Evolutionary conservation across 2,888 invertebrate species (phyloP).

Genomic region (Himalopsyche anomala): DNA sequence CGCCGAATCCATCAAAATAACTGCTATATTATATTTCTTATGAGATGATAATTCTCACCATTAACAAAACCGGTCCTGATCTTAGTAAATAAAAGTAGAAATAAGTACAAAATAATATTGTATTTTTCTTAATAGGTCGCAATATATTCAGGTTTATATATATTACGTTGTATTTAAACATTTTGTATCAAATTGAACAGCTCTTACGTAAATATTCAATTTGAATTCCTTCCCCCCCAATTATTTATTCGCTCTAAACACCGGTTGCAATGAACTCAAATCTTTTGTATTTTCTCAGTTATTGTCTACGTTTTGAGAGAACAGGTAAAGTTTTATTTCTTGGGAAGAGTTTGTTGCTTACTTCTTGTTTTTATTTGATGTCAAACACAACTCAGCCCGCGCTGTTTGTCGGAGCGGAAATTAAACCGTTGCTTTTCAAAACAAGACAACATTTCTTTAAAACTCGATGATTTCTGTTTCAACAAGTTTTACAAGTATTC

Average conservation of each 20-base stretch:
- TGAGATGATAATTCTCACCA: too few species aligned
- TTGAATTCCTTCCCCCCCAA: background rate
- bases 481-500: background rate
- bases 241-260: constrained; percentile 7
- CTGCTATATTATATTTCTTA: too few species aligned
- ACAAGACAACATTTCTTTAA: background rate
- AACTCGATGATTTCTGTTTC: background rate
- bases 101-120: too few species aligned
- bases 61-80: too few species aligned
- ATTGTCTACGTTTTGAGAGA: background rate
- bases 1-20: too few species aligned
- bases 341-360: background rate
- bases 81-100: too few species aligned
- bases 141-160: too few species aligned
- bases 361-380: constrained; percentile 18
- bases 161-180: too few species aligned
- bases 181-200: too few species aligned
- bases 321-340: constrained; percentile 26
- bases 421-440: background rate
- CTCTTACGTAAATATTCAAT: too few species aligned
- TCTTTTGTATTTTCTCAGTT: constrained; percentile 16
- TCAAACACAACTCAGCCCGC: constrained; percentile 17
- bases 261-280: background rate
- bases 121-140: too few species aligned
- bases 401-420: constrained; percentile 12